A percentile compares a stretch with the other conserved stretches of the same genome.
These are phyloP conservation scores for Limnodromus scolopaceus DNA, from an alignment of 2,797 vertebrate genomes.

Conservation along the genomic window DNA sequence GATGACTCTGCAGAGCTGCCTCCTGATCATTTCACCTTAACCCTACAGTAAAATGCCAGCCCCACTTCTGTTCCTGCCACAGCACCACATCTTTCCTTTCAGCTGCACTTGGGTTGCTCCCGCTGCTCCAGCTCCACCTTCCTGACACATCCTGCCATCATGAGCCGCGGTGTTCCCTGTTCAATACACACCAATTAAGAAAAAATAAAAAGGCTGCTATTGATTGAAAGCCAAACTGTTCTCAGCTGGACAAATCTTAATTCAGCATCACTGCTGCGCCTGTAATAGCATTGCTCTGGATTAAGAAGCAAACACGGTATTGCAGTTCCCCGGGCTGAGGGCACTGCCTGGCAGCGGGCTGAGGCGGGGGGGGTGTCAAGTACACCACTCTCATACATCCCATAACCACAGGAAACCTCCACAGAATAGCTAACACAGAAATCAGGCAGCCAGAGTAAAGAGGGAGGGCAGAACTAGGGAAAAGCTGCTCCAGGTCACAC, in stretches of 20 bases:
- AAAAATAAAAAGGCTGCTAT: background rate
- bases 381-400: background rate
- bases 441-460: rapidly evolving
- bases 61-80: background rate
- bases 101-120: background rate
- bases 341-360: background rate
- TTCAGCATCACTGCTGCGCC: background rate
- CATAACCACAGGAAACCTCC: background rate
- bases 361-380: background rate
- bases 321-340: background rate
- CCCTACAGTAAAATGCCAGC: background rate
- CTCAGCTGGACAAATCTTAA: slow-evolving; percentile 25
- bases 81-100: background rate
- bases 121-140: background rate
- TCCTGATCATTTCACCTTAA: background rate
- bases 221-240: background rate
- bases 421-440: background rate
- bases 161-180: background rate
- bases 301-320: background rate
- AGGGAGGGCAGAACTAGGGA: background rate
- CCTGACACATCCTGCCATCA: rapidly evolving
- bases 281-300: background rate
- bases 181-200: background rate
- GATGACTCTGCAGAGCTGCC: background rate
- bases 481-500: background rate